A percentile compares a stretch with the other conserved stretches of the same genome.
phyloP scores from a whole-genome alignment of 2,113 vertebrate genomes.

The Pomatostomus ruficeps region DNA sequence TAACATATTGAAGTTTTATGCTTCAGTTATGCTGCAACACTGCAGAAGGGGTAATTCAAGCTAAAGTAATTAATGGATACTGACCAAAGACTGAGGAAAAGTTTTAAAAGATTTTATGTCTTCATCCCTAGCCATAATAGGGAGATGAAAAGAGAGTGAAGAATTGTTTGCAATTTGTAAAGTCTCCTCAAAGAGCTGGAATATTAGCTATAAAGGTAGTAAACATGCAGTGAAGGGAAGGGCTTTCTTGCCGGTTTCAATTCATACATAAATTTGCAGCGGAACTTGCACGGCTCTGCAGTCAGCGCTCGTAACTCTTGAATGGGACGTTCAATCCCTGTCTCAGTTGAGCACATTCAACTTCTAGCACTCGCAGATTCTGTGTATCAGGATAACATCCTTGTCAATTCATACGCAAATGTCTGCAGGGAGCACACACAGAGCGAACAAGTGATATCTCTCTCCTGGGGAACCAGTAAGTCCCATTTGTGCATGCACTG shows the following conservation, averaged over 20 bases:
- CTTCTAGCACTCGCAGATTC: background rate
- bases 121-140: background rate
- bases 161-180: background rate
- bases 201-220: background rate
- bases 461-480: background rate
- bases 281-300: background rate
- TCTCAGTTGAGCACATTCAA: background rate
- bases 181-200: background rate
- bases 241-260: background rate
- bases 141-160: background rate
- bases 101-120: background rate
- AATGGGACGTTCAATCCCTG: background rate
- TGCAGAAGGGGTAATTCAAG: background rate
- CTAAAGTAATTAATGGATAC: background rate
- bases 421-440: background rate
- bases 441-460: background rate
- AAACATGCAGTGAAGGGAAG: background rate
- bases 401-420: background rate
- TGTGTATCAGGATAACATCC: background rate
- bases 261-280: background rate
- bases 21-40: background rate
- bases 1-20: background rate
- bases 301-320: background rate
- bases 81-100: background rate
- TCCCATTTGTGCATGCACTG: background rate